Conservation (phyloP, 2,113 vertebrate species). For the Lanius collurio region DNA sequence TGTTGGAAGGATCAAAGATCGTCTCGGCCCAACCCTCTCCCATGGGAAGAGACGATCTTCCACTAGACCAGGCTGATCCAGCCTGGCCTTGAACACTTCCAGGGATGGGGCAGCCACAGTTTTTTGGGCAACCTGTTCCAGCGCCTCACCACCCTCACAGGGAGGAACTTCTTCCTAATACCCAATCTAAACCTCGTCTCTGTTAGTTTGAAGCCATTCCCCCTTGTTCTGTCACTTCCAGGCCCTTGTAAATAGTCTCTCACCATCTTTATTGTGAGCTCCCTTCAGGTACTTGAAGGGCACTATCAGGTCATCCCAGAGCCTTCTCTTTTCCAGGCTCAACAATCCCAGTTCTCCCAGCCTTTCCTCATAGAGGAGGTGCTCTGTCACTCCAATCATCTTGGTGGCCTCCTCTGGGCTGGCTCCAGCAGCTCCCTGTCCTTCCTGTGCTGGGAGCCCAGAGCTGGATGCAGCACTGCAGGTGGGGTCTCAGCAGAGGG, state of each 20-base stretch:
- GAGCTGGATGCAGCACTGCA: not conserved
- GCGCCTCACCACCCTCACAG: not conserved
- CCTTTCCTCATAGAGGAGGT: not conserved
- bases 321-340: not conserved
- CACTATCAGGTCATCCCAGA: fast-evolving
- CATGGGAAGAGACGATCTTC: fast-evolving
- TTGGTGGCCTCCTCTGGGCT: not conserved
- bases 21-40: fast-evolving
- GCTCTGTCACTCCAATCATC: not conserved
- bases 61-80: fast-evolving
- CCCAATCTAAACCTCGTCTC: not conserved
- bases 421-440: not conserved
- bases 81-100: not conserved
- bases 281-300: not conserved
- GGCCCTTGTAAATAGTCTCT: fast-evolving
- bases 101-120: not conserved
- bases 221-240: not conserved
- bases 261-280: not conserved
- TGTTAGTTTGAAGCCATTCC: not conserved
- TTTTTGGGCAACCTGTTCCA: not conserved
- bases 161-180: not conserved
- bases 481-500: not conserved
- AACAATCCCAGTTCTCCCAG: fast-evolving
- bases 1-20: not conserved
- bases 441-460: not conserved